Base-by-base conservation (phyloP, 2,888 invertebrate genomes). In the Smittia sp. region DNA sequence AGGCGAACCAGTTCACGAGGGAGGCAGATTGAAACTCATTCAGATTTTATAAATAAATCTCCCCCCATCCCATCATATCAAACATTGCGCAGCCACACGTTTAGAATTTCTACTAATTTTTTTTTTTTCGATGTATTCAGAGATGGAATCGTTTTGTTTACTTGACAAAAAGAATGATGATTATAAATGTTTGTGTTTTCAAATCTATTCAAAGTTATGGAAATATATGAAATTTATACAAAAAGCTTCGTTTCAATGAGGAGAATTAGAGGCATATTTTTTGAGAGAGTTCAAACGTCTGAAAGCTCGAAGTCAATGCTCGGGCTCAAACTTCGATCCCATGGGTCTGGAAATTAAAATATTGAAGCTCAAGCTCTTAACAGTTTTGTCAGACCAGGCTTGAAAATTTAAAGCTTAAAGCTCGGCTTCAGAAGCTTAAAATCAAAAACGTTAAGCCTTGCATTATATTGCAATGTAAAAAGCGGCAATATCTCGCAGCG, bases 161-260 rank as follows among this genome's bases (percentile, higher is more conserved):
- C 72, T 72, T 70, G 32, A n/a, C 13, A 54, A n/a, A 69, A 52
- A 69, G 32, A 65, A 65, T 24, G 46, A 54, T 22, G 27, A 32
- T 72, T 72, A 72, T 72, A 54, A 62, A 58, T 62, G 62, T 72
- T 62, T 62, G 62, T 72, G 72, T 72, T 69, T 72, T 62, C 54
- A 72, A 72, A 72, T 72, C 32, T 72, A 72, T 72, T 72, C 72
- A 72, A 72, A 58, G 72, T 72, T 72, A 72, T 72, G 62, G 32
- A 27, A 62, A 72, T 72, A 72, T 58, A 72, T 72, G 72, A 72
- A 70, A 72, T 72, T 72, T 72, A 58, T 72, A 72, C 72, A 18
- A 72, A 70, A 72, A 72, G 15, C 46, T n/a, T 46, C 11, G 46
- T 46, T 46, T 46, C 15, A 46, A 46, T 15, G 4, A 46, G n/a